Evolutionary conservation across 2,797 vertebrate species (phyloP).

Genomic region (Phoebastria nigripes): DNA sequence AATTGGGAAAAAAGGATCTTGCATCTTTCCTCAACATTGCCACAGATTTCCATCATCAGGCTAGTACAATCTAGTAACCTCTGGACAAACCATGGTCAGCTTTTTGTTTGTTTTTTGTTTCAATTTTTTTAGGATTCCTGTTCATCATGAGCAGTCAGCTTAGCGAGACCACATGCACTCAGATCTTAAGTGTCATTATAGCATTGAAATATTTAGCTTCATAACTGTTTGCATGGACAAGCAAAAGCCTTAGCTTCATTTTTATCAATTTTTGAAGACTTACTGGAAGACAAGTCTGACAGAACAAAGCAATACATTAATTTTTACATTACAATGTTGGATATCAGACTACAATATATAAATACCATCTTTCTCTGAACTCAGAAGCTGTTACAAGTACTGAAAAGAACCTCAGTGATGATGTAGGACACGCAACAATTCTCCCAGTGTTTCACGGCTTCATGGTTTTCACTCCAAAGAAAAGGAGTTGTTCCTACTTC

Average conservation of each 20-base stretch:
- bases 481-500: background rate
- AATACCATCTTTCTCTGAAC: background rate
- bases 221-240: background rate
- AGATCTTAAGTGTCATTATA: background rate
- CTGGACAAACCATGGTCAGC: background rate
- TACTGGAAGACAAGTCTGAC: background rate
- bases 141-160: background rate
- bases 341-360: background rate
- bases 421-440: background rate
- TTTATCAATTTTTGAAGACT: background rate
- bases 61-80: background rate
- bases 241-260: background rate
- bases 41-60: background rate
- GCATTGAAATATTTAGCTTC: background rate
- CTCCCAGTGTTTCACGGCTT: background rate
- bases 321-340: background rate
- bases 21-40: background rate
- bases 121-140: background rate
- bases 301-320: background rate
- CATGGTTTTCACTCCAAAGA: background rate
- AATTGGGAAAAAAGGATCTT: background rate
- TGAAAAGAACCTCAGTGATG: background rate
- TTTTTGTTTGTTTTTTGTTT: background rate
- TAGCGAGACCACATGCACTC: background rate
- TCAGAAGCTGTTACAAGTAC: background rate